Conservation (phyloP, 2,888 invertebrate species). For the Apoda limacodes region DNA sequence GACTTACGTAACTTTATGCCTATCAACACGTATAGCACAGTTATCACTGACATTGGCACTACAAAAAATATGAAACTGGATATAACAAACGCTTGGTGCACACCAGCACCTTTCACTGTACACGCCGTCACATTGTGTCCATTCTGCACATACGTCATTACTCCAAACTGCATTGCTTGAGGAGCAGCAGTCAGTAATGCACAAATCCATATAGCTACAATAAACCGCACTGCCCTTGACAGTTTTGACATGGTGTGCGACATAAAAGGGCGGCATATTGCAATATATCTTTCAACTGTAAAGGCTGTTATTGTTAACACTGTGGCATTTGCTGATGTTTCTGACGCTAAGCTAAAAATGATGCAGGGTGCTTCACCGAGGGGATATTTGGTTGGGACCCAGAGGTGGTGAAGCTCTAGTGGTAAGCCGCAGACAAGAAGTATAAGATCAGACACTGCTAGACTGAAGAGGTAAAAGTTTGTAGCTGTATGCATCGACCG, state of each 20-base stretch:
- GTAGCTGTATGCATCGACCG: constrained; percentile 87
- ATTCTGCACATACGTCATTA: constrained; percentile 64
- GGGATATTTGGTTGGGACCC: constrained; percentile 79
- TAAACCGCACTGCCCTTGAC: constrained; percentile 82
- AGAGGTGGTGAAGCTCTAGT: constrained; percentile 80
- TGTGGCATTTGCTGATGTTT: constrained; percentile 88
- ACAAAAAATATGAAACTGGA: constrained; percentile 87
- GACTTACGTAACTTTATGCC: constrained; percentile 78
- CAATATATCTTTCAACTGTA: constrained; percentile 89
- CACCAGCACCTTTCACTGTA: constrained; percentile 68
- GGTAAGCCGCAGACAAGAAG: constrained; percentile 82
- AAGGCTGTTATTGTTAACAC: constrained; percentile 90
- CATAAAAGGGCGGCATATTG: constrained; percentile 87
- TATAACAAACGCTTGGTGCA: constrained; percentile 81
- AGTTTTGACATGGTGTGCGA: constrained; percentile 87
- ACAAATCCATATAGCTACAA: constrained; percentile 81
- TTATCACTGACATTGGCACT: constrained; percentile 88
- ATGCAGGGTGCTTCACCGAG: constrained; percentile 84
- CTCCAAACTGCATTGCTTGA: constrained; percentile 84
- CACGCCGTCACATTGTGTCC: constrained; percentile 65
- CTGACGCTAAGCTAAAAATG: constrained; percentile 80
- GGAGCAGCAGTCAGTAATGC: constrained; percentile 81
- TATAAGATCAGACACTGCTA: constrained; percentile 82
- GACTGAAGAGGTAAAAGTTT: constrained; percentile 84
- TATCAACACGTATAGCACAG: constrained; percentile 83